Conservation (phyloP, 2,888 invertebrate genomes). For the Electrophaes corylata region DNA sequence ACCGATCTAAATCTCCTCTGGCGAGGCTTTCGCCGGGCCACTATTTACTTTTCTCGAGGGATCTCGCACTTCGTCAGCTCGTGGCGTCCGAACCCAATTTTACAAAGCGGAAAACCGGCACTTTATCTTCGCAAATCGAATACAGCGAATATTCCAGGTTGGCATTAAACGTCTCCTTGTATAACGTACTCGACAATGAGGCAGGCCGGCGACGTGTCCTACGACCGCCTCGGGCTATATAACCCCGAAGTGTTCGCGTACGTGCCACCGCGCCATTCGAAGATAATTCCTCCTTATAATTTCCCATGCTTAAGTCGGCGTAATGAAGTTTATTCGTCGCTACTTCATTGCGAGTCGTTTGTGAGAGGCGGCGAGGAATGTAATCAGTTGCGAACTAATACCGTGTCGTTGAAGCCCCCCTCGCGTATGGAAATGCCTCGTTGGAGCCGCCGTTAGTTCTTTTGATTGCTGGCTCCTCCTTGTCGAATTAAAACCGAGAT, state of each 20-base stretch:
- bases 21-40: constrained; percentile 69
- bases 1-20: constrained; percentile 75
- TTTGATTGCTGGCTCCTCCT: constrained; percentile 79
- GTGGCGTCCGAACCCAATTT: constrained; percentile 62
- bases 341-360: constrained; percentile 81
- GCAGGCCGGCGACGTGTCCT: constrained; percentile 57
- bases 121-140: constrained; percentile 51
- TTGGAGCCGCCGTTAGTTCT: constrained; percentile 79
- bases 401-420: constrained; percentile 74
- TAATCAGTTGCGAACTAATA: constrained; percentile 84
- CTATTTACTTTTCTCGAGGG: constrained; percentile 78
- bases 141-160: constrained; percentile 55
- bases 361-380: constrained; percentile 74
- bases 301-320: constrained; percentile 80
- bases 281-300: constrained; percentile 83
- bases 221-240: constrained; percentile 67
- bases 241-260: constrained; percentile 70
- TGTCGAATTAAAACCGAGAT: constrained; percentile 80
- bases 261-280: constrained; percentile 70
- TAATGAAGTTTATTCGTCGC: constrained; percentile 83
- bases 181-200: constrained; percentile 57
- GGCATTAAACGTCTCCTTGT: constrained; percentile 53
- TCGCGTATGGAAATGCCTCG: constrained; percentile 82
- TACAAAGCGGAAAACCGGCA: constrained; percentile 60
- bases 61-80: constrained; percentile 63